Base-by-base conservation (phyloP, 1,140 invertebrate genomes). In the Magallana angulata region DNA sequence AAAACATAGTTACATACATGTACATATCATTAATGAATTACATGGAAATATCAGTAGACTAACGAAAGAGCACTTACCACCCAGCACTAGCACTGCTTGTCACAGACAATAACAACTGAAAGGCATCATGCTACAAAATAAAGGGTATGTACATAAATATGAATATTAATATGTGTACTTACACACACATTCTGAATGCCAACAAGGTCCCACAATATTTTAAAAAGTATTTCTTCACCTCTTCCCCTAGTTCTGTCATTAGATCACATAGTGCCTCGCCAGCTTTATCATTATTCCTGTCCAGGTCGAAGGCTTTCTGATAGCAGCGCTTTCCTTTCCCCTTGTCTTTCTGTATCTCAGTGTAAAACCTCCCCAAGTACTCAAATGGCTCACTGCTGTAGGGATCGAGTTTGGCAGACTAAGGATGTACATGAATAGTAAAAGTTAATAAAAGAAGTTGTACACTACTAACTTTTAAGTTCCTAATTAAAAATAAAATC, bases 261-360 rank as follows among this genome's bases (percentile, higher is more conserved):
- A 97, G 95, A 91, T 97, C 96, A 94, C 97, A 97, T 18, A 98
- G 95, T 89, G 96, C 96, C 92, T 96, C 96, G 30, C 97, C 97
- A 87, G 96, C 96, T 89, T 96, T 95, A 60, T 96, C 95, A 86
- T 96, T 96, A 86, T 95, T 94, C 24, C 96, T 95, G 95, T 97
- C 97, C 2, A 98, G 95, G 91, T 96, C 96, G 87, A 97, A 96
- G 57, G 97, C 96, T 94, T 97, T 98, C 93, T 98, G 96, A 94
- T 97, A 98, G 95, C 97, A 98, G 92, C 97, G 97, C 90, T 96
- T 92, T 24, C 91, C 91, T 64, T 91, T 91, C 85, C 85, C 76
- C 62, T 89, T 82, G 76, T 94, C 93, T 14, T 90, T 87, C 16
- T 91, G 91, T 16, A 92, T 76, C 18, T 96, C 91, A 90, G 95